Conservation (phyloP, 1,140 invertebrate species). For the Drosophila melanogaster region Release_6_plus_ISO1_MT NT_033779.5:14227501-14228000, state of each 20-base stretch:
- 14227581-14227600: background rate
- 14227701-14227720: conserved; percentile 40
- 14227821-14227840: conserved; percentile 9
- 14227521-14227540: conserved; percentile 19
- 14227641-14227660: background rate
- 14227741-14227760: conserved; percentile 12
- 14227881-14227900: conserved; percentile 28
- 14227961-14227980: background rate
- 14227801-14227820: conserved; percentile 19
- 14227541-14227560: conserved; percentile 26
- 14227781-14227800: conserved; percentile 44
- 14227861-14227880: conserved; percentile 37
- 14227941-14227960: conserved; percentile 13
- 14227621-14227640: conserved; percentile 1
- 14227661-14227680: conserved; percentile 8
- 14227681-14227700: conserved; percentile 16
- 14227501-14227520: conserved; percentile 22
- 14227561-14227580: conserved; percentile 8
- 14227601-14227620: conserved; percentile 5
- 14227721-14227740: conserved; percentile 37
- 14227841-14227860: conserved; percentile 36
- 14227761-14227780: conserved; percentile 55
- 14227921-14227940: conserved; percentile 43
- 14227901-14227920: conserved; percentile 26
- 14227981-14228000: background rate